Base-by-base conservation (phyloP, 2,113 vertebrate species). In the Arenaria interpres region DNA sequence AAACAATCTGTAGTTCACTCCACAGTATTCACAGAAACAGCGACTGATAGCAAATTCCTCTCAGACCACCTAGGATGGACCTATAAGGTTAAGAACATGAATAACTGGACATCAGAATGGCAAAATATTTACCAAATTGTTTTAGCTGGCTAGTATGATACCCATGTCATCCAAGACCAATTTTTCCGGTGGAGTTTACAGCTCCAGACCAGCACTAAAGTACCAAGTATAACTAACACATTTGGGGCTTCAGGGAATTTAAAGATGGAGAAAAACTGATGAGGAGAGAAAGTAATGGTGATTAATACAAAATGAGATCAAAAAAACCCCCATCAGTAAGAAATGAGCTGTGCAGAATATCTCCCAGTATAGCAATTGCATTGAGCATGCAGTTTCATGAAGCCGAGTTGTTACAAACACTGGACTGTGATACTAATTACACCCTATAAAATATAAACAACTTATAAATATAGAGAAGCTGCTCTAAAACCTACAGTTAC, bases 321-420 rank as follows among this genome's bases (percentile, higher is more conserved):
- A 72, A 82, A 73, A 63, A 89, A 91, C 23, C 20, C 20, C 27
- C 64, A 95, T 93, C 76, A 85, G 73, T 56, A 92, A 53, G 82
- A 92, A 96, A 95, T 92, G 80, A 63, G 39, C 76, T 96, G 86
- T 92, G 90, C 51, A 94, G 79, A 92, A 90, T 87, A 66, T 48
- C 73, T 93, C 95, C 90, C 92, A 56, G 43, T 73, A 37, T 12
- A 63, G 88, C 76, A 92, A 66, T 93, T 89, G 51, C 57, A 53
- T 68, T 90, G 90, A 95, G 9, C 33, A 59, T 6, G 39, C 28
- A 64, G 46, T 67, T 89, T 89, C 91, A 72, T 23, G 69, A 64
- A 89, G 32, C 19, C 1, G 1, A 84, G 64, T 72, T 68, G 46
- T 77, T 84, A 68, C 56, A 85, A 91, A 93, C 51, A 53, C 48